These are phyloP conservation scores for Lepidonotus clava DNA, from an alignment of 2,888 invertebrate species.

Conservation along the genomic window DNA sequence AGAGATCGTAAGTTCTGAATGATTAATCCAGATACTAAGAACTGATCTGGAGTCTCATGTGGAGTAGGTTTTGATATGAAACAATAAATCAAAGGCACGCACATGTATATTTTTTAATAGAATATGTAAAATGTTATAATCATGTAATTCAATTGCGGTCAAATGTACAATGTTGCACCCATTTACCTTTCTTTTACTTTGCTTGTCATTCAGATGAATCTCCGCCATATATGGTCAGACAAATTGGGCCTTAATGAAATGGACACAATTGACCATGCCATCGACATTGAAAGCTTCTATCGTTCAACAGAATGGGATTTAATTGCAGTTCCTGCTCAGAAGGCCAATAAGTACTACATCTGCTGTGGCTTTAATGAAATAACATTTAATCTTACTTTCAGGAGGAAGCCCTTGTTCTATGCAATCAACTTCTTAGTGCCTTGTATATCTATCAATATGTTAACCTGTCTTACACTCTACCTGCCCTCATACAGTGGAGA, in stretches of 20 bases:
- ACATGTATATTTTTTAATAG: too few relatives aligned
- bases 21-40: too few relatives aligned
- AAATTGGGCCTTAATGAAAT: constrained; percentile 27
- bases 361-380: constrained; percentile 98
- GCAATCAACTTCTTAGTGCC: constrained; percentile 85
- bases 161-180: too few relatives aligned
- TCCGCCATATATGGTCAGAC: constrained; percentile 63
- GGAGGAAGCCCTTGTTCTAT: constrained; percentile 96
- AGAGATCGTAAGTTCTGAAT: too few relatives aligned
- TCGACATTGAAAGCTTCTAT: constrained; percentile 79
- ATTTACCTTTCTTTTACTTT: constrained; percentile 98
- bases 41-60: too few relatives aligned
- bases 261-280: constrained; percentile 71
- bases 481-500: constrained; percentile 98
- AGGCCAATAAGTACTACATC: constrained; percentile 85
- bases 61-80: too few relatives aligned
- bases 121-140: too few relatives aligned
- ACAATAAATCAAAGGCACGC: too few relatives aligned
- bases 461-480: constrained; percentile 98
- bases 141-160: too few relatives aligned
- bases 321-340: constrained; percentile 84
- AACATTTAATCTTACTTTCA: constrained; percentile 97
- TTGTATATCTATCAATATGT: constrained; percentile 97
- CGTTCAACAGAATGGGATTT: constrained; percentile 80
- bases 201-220: constrained; percentile 88